Evolutionary conservation across 2,113 vertebrate genomes (phyloP), one percentile per base, ranked within the genome.

Genomic region (Ifrita kowaldi): DNA sequence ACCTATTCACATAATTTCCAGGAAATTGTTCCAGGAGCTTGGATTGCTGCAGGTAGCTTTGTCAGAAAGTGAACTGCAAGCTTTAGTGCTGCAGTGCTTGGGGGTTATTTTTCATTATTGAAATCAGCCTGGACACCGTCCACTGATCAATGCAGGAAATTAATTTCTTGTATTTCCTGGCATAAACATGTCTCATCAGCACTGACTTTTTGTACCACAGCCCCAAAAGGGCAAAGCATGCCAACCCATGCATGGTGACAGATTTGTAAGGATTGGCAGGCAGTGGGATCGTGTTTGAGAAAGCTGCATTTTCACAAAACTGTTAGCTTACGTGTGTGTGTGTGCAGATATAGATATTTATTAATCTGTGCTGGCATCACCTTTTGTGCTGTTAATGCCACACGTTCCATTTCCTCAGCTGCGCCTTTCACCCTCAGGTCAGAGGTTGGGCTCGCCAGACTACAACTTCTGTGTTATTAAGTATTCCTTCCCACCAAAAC

Each of bases 121-220:
- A 96, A 94, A 92, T 69, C 90, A 95, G 27, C 50, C 83, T 97
- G 95, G 97, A 90, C 30, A 3, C 8, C 6, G 96, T 95, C 96
- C 97, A 97, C 93, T 19, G 16, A 96, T 97, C 96, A 94, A 94
- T 95, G 84, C 33, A 91, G 93, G 94, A 95, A 97, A 97, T 97
- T 94, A 97, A 96, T 97, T 97, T 87, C 95, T 97, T 91, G 33
- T 60, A 87, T 87, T 95, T 97, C 79, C 91, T 97, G 95, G 94
- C 89, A 89, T 70, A 81, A 74, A 86, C 68, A 33, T 64, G 35
- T 92, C 87, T 97, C 88, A 94, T 96, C 96, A 97, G 73, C 91
- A 53, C 55, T 92, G 95, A 84, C 73, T 93, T 93, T 91, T 77
- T 84, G 93, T 89, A 55, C 80, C 87, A 44, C 42, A 91, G 73